Conservation (phyloP, 2,888 invertebrate genomes). For the Thera obeliscata region DNA sequence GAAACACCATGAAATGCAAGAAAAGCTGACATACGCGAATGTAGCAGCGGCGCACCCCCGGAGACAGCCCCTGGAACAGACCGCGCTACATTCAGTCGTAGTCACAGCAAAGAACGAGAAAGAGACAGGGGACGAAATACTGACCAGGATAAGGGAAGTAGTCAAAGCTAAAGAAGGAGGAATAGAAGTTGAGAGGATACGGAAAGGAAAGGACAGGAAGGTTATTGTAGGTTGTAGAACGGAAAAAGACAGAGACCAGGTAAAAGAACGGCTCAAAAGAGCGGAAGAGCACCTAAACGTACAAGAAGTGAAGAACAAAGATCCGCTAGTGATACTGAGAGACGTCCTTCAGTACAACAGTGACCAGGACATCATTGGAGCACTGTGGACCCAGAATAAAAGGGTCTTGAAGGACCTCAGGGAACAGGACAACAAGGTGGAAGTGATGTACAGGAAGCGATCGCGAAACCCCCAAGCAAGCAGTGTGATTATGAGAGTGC, state of each 20-base stretch:
- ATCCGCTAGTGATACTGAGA: neutral
- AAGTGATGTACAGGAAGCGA: neutral
- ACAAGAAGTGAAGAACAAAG: neutral
- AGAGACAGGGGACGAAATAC: neutral
- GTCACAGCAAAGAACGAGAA: neutral
- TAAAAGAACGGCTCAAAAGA: conserved; percentile 7
- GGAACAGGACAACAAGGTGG: too few relatives aligned
- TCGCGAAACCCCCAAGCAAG: neutral
- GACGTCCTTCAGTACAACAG: neutral
- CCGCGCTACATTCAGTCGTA: neutral
- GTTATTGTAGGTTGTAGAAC: neutral
- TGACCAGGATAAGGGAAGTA: neutral
- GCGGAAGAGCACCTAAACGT: neutral
- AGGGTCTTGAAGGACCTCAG: neutral
- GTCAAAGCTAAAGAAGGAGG: neutral
- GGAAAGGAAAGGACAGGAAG: conserved; percentile 16
- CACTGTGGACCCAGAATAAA: neutral
- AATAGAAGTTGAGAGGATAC: neutral
- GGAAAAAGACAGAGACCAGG: neutral
- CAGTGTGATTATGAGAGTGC: neutral
- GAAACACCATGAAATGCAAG: neutral
- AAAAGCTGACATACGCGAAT: neutral
- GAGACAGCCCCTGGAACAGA: neutral
- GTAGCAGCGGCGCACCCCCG: neutral
- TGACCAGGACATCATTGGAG: neutral